A percentile compares a stretch with the other conserved stretches of the same genome.
Evolutionary conservation across 2,888 invertebrate genomes (phyloP).

Genomic region (Aphodius sticticus): DNA sequence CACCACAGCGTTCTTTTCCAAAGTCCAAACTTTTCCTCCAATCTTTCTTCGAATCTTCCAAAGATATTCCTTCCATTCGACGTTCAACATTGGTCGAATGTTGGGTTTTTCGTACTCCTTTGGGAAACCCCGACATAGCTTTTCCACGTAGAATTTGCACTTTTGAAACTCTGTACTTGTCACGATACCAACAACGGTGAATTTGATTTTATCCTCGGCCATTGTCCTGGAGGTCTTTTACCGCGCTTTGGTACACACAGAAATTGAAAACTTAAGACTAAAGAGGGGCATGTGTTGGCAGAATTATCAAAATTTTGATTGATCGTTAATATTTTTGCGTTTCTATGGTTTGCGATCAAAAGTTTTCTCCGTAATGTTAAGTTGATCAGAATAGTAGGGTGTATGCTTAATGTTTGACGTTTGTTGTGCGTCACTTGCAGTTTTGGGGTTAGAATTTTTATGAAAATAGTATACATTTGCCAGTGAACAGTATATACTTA

Average conservation of each 20-base stretch:
- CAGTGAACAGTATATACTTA: no score
- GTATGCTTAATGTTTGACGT: no score
- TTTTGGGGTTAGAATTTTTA: no score
- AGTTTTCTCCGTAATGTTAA: no score
- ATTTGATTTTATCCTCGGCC: constrained; percentile 41
- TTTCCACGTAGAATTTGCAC: constrained; percentile 50
- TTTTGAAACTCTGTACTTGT: constrained; percentile 54
- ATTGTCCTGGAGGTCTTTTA: constrained; percentile 10
- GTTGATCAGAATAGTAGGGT: not conserved
- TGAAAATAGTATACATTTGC: no score
- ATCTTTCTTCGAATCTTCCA: constrained; percentile 54
- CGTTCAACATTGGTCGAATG: constrained; percentile 53
- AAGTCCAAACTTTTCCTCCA: constrained; percentile 62
- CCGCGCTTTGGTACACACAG: not conserved
- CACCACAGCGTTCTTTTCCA: constrained; percentile 62
- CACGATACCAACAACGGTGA: constrained; percentile 53
- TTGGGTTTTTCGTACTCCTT: constrained; percentile 51
- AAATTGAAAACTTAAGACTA: not conserved
- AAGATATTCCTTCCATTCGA: constrained; percentile 55
- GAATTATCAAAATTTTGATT: not conserved
- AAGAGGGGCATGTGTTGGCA: not conserved
- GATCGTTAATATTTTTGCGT: not conserved
- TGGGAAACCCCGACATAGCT: constrained; percentile 50
- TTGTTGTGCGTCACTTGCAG: no score
- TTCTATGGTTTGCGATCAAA: not conserved